Evolutionary conservation across 2,888 invertebrate species (phyloP).

Genomic region (Melinaea menophilus): DNA sequence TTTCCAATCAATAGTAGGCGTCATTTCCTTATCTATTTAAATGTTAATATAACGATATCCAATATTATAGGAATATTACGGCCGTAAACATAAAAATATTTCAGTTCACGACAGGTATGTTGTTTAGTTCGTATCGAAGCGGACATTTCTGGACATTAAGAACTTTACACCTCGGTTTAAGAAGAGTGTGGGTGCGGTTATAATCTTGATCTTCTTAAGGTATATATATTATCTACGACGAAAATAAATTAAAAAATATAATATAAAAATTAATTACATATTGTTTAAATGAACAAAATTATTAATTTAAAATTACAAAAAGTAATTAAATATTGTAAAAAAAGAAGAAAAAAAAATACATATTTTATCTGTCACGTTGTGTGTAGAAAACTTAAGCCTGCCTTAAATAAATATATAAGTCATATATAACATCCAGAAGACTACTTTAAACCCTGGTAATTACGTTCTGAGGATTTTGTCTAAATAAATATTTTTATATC

Average conservation of each 20-base stretch:
- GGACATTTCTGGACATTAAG: constrained; percentile 45
- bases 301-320: too few species aligned
- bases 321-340: too few species aligned
- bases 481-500: constrained; percentile 22
- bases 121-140: constrained; percentile 37
- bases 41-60: constrained; percentile 58
- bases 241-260: not conserved
- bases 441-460: constrained; percentile 19
- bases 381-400: too few species aligned
- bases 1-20: constrained; percentile 31
- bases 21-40: constrained; percentile 52
- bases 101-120: constrained; percentile 44
- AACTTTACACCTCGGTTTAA: constrained; percentile 41
- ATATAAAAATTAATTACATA: not conserved
- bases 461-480: constrained; percentile 14
- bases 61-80: constrained; percentile 34
- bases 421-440: constrained; percentile 3
- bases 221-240: not conserved
- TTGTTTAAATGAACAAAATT: too few species aligned
- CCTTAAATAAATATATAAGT: too few species aligned
- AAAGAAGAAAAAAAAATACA: too few species aligned
- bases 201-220: not conserved
- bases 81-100: constrained; percentile 43
- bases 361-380: too few species aligned
- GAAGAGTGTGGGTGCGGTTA: constrained; percentile 13